These are phyloP conservation scores for Drosophila merina DNA, from an alignment of 2,888 invertebrate species.

Conservation along the genomic window DNA sequence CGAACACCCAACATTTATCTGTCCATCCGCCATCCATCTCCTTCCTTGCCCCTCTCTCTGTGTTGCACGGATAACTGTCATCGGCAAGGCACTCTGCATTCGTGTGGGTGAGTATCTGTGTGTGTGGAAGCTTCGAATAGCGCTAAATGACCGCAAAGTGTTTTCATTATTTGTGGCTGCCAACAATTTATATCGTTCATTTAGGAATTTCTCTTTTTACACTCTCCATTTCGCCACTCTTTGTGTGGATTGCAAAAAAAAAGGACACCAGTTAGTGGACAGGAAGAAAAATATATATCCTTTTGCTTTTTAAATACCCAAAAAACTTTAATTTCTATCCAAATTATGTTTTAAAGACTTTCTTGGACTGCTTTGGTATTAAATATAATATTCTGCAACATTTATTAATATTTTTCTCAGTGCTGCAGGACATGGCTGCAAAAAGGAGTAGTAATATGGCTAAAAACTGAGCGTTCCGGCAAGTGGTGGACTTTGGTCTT, in stretches of 20 bases:
- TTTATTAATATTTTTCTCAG: background rate
- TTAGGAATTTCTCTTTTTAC: conserved; percentile 77
- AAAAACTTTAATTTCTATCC: background rate
- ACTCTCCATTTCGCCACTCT: conserved; percentile 29
- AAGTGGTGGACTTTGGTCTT: conserved; percentile 55
- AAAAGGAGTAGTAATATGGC: conserved; percentile 29
- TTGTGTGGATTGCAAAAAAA: conserved; percentile 21
- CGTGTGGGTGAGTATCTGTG: conserved; percentile 38
- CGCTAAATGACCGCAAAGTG: conserved; percentile 78
- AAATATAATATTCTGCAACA: background rate
- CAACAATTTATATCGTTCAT: conserved; percentile 82
- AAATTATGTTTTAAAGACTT: background rate
- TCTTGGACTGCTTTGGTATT: background rate
- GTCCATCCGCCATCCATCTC: conserved; percentile 31
- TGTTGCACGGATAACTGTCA: conserved; percentile 58
- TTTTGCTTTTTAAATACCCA: background rate
- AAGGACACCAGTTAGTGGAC: conserved; percentile 33
- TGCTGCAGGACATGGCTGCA: conserved; percentile 6
- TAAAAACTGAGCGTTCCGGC: conserved; percentile 21
- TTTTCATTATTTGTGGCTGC: conserved; percentile 79
- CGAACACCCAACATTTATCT: conserved; percentile 26
- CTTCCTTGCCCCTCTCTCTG: conserved; percentile 19
- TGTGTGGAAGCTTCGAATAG: conserved; percentile 63
- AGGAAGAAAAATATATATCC: background rate
- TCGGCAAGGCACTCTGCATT: conserved; percentile 49